Conservation (phyloP, 2,113 vertebrate genomes). For the Channa maculata region DNA sequence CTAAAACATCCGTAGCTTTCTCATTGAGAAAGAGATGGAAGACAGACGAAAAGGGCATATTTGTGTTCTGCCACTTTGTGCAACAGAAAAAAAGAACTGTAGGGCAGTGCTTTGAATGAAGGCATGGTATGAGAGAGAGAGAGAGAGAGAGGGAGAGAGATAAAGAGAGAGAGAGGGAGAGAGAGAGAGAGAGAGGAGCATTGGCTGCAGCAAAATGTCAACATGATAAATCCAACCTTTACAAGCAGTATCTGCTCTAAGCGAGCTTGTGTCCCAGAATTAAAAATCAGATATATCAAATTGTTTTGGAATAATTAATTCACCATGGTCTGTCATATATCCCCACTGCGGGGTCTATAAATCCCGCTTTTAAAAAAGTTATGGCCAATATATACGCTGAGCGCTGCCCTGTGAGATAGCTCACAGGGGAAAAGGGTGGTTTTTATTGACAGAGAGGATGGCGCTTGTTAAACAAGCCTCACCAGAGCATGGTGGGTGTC, state of each 20-base stretch:
- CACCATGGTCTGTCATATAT: conserved; percentile 68
- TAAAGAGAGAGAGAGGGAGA: conserved; percentile 30
- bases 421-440: conserved; percentile 35
- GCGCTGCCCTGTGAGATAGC: conserved; percentile 52
- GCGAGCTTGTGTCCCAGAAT: conserved; percentile 76
- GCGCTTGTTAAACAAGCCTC: conserved; percentile 77
- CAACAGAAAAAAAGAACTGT: conserved; percentile 40
- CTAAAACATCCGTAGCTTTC: conserved; percentile 69
- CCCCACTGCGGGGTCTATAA: conserved; percentile 77
- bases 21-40: conserved; percentile 67
- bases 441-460: conserved; percentile 77
- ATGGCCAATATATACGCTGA: conserved; percentile 70
- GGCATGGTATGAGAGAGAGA: conserved; percentile 31
- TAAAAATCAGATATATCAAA: conserved; percentile 84
- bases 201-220: conserved; percentile 83
- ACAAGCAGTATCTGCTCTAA: conserved; percentile 77
- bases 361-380: conserved; percentile 75
- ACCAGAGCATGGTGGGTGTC: conserved; percentile 58
- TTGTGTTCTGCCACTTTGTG: conserved; percentile 71
- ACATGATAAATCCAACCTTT: conserved; percentile 87
- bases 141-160: conserved; percentile 21
- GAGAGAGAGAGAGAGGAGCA: conserved; percentile 36
- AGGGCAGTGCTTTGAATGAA: conserved; percentile 69
- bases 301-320: conserved; percentile 84
- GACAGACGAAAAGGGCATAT: conserved; percentile 77